A percentile compares a stretch with the other conserved stretches of the same genome.
These are phyloP conservation scores for Athalia cordata DNA, from an alignment of 2,888 invertebrate genomes.

Conservation along the genomic window DNA sequence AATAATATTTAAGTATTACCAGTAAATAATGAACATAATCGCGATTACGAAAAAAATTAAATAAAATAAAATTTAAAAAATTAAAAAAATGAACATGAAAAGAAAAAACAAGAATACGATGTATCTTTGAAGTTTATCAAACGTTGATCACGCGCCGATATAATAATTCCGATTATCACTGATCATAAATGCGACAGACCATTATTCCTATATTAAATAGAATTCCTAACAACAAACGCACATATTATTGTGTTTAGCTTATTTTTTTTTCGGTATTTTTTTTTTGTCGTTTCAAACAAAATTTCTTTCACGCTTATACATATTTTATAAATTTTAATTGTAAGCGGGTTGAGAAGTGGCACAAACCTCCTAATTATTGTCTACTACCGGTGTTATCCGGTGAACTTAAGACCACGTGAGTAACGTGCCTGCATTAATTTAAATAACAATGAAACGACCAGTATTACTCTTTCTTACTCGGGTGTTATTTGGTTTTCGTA, in stretches of 20 bases:
- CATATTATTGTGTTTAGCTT: neutral
- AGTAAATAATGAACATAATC: no score
- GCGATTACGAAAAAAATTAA: no score
- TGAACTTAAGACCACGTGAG: neutral
- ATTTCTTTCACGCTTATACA: no score
- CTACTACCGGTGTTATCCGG: neutral
- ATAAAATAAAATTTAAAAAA: no score
- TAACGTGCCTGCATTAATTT: no score
- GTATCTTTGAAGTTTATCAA: conserved; percentile 13
- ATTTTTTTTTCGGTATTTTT: no score
- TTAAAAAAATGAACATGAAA: neutral
- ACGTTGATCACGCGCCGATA: neutral
- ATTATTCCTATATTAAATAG: neutral
- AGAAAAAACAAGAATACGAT: neutral
- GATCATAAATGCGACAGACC: neutral
- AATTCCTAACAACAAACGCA: conserved; percentile 12
- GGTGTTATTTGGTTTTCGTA: neutral
- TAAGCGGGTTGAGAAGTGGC: no score
- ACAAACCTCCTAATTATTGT: no score
- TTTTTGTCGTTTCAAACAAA: no score
- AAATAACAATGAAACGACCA: neutral
- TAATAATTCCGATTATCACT: neutral
- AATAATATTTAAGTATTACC: conserved; percentile 20
- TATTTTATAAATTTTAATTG: no score
- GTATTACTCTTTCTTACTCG: neutral